Evolutionary conservation across 2,797 vertebrate genomes (phyloP).

Genomic region (Rhyacichthys aspro): DNA sequence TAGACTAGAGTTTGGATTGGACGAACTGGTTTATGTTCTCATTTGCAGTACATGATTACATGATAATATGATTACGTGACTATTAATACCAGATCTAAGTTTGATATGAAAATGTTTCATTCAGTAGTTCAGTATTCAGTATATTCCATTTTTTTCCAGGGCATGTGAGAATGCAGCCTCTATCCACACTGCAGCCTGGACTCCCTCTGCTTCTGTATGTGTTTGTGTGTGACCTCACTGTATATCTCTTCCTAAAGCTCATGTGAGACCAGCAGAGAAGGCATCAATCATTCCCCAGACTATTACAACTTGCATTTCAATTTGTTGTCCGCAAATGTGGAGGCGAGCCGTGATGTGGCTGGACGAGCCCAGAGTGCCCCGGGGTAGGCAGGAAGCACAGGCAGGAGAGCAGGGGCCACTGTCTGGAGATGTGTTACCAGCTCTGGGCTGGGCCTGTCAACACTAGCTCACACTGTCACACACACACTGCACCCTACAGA

Average conservation of each 20-base stretch:
- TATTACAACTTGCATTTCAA: conserved; percentile 63
- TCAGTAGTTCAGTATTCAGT: too few species aligned
- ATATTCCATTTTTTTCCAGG: too few species aligned
- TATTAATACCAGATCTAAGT: too few species aligned
- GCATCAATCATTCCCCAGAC: conserved; percentile 70
- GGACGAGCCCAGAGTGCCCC: conserved; percentile 23
- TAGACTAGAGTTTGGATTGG: too few species aligned
- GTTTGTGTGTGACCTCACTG: conserved; percentile 52
- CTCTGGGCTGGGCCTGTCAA: conserved; percentile 66
- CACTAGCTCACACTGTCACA: conserved; percentile 63
- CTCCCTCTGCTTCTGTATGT: conserved; percentile 32
- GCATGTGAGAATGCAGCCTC: too few species aligned
- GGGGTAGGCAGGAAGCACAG: conserved; percentile 52
- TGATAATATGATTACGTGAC: too few species aligned
- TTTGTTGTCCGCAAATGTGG: conserved; percentile 61
- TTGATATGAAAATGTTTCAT: too few species aligned
- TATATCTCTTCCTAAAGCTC: conserved; percentile 16
- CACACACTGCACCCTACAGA: conserved; percentile 40
- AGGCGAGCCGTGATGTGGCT: conserved; percentile 50
- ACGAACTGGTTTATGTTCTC: too few species aligned
- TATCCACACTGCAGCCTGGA: conserved; percentile 33
- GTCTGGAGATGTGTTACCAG: conserved; percentile 66
- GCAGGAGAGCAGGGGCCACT: conserved; percentile 60
- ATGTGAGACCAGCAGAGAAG: conserved; percentile 58
- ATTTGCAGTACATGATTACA: too few species aligned